Base-by-base conservation (phyloP, 1,140 invertebrate species). In the Brachionus calyciflorus region DNA sequence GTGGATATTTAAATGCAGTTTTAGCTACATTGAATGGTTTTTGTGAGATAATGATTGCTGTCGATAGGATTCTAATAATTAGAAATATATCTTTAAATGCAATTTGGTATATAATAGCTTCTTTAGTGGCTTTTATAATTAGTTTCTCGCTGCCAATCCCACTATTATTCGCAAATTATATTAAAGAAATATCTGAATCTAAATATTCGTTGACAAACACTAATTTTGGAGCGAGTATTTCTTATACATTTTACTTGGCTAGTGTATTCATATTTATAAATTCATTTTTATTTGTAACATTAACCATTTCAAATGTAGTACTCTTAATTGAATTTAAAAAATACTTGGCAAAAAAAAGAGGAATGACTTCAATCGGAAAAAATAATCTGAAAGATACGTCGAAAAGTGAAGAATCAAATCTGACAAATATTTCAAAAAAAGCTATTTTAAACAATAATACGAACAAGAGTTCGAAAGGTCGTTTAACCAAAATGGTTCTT, bases 281-380 rank as follows among this genome's bases (percentile, higher is more conserved):
- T 44, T 44, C 41, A 28, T 12, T 65, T 26, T 26, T 65, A n/a
- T 65, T 65, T 24, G 19, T 65, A 10, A 19, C 12, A 19, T 44
- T 65, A 12, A 12, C 26, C 12, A 5, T 12, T 12, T 46, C 40
- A 46, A 65, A 65, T 65, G 19, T 65, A 9, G 24, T 65, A n/a
- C 60, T 65, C 12, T 41, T 65, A 26, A 26, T 44, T 4, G 60
- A 65, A 44, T 65, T 65, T 12, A 41, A 65, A 44, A 65, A 65
- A 24, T 65, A 65, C 44, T 1, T 65, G 0, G 9, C 60, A 24
- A 41, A 41, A 41, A 65, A 65, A n/a, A 19, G 17, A 19, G n/a
- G 1, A 12, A 9, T 65, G 10, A 41, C 21, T 41, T 19, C 40
- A 7, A 65, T 14, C n/a, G n/a, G 19, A 60, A 37, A n/a, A 17